These are phyloP conservation scores for Phalacrocorax pelagicus DNA, from an alignment of 2,113 vertebrate species.

Conservation along the genomic window DNA sequence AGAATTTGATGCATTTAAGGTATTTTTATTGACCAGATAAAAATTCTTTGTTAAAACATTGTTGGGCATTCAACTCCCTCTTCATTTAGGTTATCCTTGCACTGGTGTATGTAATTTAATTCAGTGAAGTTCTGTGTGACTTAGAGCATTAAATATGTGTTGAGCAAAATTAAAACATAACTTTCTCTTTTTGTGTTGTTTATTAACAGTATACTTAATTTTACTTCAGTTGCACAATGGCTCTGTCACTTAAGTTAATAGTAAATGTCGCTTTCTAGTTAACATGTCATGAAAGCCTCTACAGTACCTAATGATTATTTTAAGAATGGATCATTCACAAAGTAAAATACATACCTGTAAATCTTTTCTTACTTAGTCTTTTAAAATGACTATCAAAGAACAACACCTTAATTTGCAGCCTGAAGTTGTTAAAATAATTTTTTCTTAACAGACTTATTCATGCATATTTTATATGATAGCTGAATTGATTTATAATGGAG, in stretches of 20 bases:
- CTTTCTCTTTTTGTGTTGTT: neutral
- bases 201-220: constrained; percentile 3
- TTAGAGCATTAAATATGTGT: neutral
- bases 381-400: neutral
- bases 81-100: neutral
- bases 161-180: neutral
- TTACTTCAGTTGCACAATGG: neutral
- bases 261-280: neutral
- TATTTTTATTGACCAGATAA: constrained; percentile 8
- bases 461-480: neutral
- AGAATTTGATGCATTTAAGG: neutral
- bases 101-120: neutral
- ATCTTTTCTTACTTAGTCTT: neutral
- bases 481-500: neutral
- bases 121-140: neutral
- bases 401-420: neutral
- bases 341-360: neutral
- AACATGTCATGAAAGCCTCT: neutral
- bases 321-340: neutral
- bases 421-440: neutral
- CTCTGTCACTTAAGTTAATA: neutral
- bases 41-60: neutral
- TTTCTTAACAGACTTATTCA: neutral
- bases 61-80: neutral
- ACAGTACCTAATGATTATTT: neutral